Evolutionary conservation across 2,113 vertebrate species (phyloP).

Genomic region (Phrynosoma platyrhinos): DNA sequence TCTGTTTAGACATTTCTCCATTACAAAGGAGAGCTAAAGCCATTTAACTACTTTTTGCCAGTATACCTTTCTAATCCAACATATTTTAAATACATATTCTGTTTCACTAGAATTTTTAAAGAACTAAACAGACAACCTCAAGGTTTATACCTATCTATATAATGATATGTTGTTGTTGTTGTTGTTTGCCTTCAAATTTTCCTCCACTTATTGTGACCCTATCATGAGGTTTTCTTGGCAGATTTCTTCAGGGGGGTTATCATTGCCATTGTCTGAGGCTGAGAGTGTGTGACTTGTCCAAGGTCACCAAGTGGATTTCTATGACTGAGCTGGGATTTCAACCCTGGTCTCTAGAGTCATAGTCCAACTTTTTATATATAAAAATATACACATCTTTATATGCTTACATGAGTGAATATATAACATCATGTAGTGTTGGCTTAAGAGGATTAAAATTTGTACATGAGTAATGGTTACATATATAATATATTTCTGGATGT

Average conservation of each 20-base stretch:
- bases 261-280: conserved; percentile 35
- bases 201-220: too few species aligned
- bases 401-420: not conserved
- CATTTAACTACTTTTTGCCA: not conserved
- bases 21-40: not conserved
- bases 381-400: too few species aligned
- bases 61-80: not conserved
- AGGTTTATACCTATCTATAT: conserved; percentile 1
- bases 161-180: too few species aligned
- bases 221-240: too few species aligned
- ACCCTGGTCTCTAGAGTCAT: too few species aligned
- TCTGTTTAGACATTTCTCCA: not conserved
- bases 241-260: too few species aligned
- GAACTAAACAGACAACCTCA: conserved; percentile 33
- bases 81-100: not conserved
- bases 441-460: not conserved
- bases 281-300: too few species aligned
- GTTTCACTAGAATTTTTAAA: conserved; percentile 24
- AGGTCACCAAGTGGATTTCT: too few species aligned
- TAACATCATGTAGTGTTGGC: conserved; percentile 38
- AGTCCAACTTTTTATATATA: too few species aligned
- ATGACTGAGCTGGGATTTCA: too few species aligned
- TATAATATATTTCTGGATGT: not conserved
- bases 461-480: not conserved
- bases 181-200: too few species aligned